Percentiles rank a stretch among this genome's conserved stretches.
Evolutionary conservation across 2,797 vertebrate genomes (phyloP).

Genomic region (Emys orbicularis): DNA sequence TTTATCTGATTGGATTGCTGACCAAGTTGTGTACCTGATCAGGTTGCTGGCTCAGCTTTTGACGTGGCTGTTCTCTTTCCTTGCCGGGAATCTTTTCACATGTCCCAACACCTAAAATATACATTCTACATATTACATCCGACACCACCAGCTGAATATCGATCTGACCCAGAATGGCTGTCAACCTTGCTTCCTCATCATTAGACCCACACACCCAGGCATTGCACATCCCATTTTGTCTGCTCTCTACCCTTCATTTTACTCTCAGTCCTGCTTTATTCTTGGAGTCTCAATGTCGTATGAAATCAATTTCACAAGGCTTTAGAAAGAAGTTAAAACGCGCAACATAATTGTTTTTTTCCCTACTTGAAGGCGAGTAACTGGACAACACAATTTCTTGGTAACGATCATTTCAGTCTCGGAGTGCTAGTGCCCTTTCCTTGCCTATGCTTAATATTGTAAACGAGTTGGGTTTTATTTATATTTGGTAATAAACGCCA

Average conservation of each 20-base stretch:
- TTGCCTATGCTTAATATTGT: not conserved
- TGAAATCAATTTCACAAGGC: constrained; percentile 47
- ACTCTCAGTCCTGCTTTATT: not conserved
- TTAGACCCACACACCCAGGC: not conserved
- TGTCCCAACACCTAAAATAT: too few relatives aligned
- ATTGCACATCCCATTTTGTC: not conserved
- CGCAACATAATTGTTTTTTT: constrained; percentile 43
- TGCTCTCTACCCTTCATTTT: not conserved
- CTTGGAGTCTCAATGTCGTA: constrained; percentile 8
- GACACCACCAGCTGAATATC: too few relatives aligned
- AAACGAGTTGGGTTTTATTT: constrained; percentile 59
- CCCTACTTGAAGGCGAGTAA: not conserved
- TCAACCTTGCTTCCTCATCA: not conserved
- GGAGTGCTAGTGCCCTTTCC: not conserved
- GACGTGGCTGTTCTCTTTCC: too few relatives aligned
- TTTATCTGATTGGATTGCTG: too few relatives aligned
- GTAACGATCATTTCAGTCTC: not conserved
- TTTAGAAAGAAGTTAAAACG: constrained; percentile 62
- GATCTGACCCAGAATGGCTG: not conserved
- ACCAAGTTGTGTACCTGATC: too few relatives aligned
- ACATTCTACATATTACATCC: too few relatives aligned
- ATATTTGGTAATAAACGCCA: constrained; percentile 50
- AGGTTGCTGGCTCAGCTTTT: too few relatives aligned
- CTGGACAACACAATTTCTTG: not conserved
- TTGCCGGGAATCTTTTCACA: too few relatives aligned